Evolutionary conservation across 2,797 vertebrate species (phyloP), one percentile per base, ranked within the genome.

Genomic region (Chloroceryle amazona): DNA sequence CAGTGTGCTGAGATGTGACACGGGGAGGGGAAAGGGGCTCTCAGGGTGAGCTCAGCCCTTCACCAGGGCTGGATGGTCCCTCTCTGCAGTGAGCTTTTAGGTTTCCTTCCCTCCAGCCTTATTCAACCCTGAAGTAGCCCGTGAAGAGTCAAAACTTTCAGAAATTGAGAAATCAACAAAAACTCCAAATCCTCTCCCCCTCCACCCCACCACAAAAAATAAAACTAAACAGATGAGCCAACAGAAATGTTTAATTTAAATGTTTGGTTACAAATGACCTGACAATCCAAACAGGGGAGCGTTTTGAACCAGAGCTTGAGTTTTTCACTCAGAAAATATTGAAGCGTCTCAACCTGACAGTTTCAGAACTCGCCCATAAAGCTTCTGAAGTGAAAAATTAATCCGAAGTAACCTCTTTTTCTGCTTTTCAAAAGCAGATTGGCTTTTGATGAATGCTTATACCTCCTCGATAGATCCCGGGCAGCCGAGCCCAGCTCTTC

Each of bases 311-410:
- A 6, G 33, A 3, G 0, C 81, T 93, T 2, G 3, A 91, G 82
- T 46, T 85, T 61, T 37, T 73, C 0, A 0, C 31, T 83, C 42
- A 70, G 83, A 12, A 94, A 92, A 94, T 82, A 92, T 66, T 54
- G 83, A 86, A 81, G 76, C 2, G 0, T 46, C 35, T 35, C 3
- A 0, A 41, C 31, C 81, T 84, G 96, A 89, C 89, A 60, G 35
- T 52, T 74, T 18, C 57, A 63, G 65, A 86, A 78, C 47, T 92
- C 58, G 1, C 66, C 84, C 66, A 35, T 81, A 81, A 96, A 81
- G 86, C 91, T 96, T 78, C 16, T 33, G 76, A 78, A 89, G 93
- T 92, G 89, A 96, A 86, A 96, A 92, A 96, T 96, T 95, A 92
- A 93, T 93, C 84, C 25, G 4, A 89, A 96, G 83, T 84, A 90